Conservation (phyloP, 2,113 vertebrate species). For the Semicossyphus pulcher region DNA sequence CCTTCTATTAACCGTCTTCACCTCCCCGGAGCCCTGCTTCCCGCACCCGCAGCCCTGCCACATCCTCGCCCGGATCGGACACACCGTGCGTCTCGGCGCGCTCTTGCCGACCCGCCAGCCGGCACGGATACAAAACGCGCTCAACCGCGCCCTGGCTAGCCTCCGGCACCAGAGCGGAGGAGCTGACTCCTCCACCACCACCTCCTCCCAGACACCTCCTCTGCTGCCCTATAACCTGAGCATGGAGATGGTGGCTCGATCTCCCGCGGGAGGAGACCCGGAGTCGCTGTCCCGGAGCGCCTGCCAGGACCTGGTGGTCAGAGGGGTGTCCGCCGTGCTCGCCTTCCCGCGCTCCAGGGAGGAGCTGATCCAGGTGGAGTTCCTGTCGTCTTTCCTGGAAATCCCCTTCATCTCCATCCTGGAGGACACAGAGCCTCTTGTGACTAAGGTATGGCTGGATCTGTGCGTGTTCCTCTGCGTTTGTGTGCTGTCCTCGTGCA, state of each 20-base stretch:
- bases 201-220: constrained; percentile 66
- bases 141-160: constrained; percentile 85
- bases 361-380: constrained; percentile 92
- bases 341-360: constrained; percentile 90
- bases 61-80: constrained; percentile 84
- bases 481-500: neutral
- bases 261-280: constrained; percentile 85
- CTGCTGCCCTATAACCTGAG: constrained; percentile 88
- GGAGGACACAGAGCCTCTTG: constrained; percentile 87
- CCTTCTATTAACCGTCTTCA: constrained; percentile 53
- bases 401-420: constrained; percentile 92
- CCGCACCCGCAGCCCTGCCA: constrained; percentile 87
- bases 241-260: constrained; percentile 86
- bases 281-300: constrained; percentile 87
- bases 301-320: constrained; percentile 87
- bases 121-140: constrained; percentile 84
- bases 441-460: constrained; percentile 85
- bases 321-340: constrained; percentile 88
- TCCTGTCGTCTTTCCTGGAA: constrained; percentile 90
- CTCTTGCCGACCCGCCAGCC: constrained; percentile 85
- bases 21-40: constrained; percentile 77
- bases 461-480: neutral
- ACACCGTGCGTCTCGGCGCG: constrained; percentile 88
- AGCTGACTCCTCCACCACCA: constrained; percentile 57
- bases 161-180: constrained; percentile 76